A percentile compares a stretch with the other conserved stretches of the same genome.
These are phyloP conservation scores for Epinephelus awoara DNA, from an alignment of 2,797 vertebrate species.

Conservation along the genomic window DNA sequence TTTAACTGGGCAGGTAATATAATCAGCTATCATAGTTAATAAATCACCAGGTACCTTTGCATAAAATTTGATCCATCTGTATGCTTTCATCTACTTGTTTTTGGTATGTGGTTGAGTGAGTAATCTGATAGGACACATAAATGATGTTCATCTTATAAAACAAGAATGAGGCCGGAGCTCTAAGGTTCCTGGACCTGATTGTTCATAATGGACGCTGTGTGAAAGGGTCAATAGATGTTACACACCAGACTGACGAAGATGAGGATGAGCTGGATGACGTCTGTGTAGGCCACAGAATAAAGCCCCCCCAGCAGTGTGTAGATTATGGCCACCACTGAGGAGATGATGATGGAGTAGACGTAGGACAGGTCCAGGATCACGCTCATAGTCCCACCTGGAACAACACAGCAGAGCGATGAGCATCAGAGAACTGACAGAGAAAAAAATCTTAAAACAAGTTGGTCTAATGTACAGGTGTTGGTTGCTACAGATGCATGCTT, in stretches of 20 bases:
- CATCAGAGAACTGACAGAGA: background rate
- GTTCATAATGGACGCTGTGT: background rate
- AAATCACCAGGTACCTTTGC: too few relatives aligned
- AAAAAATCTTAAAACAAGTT: slow-evolving; percentile 3
- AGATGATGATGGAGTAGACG: slow-evolving; percentile 85
- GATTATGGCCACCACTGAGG: slow-evolving; percentile 84
- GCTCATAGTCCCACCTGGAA: slow-evolving; percentile 88
- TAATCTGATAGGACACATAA: too few relatives aligned
- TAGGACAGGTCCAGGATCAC: slow-evolving; percentile 87
- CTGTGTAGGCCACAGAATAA: slow-evolving; percentile 87
- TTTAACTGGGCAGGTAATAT: too few relatives aligned
- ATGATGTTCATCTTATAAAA: too few relatives aligned
- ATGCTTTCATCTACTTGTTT: too few relatives aligned
- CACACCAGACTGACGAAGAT: slow-evolving; percentile 88
- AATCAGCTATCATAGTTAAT: too few relatives aligned
- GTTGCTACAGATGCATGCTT: slow-evolving; percentile 60
- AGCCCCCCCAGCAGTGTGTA: slow-evolving; percentile 90
- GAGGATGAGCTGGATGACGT: slow-evolving; percentile 88
- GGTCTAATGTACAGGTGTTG: slow-evolving; percentile 11
- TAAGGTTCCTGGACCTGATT: too few relatives aligned
- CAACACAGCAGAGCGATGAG: slow-evolving; percentile 58
- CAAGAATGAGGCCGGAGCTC: too few relatives aligned
- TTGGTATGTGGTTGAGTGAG: too few relatives aligned
- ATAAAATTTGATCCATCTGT: too few relatives aligned
- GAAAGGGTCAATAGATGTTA: slow-evolving; percentile 1